phyloP scores from a whole-genome alignment of 1,140 invertebrate species.

The Ruditapes philippinarum region DNA sequence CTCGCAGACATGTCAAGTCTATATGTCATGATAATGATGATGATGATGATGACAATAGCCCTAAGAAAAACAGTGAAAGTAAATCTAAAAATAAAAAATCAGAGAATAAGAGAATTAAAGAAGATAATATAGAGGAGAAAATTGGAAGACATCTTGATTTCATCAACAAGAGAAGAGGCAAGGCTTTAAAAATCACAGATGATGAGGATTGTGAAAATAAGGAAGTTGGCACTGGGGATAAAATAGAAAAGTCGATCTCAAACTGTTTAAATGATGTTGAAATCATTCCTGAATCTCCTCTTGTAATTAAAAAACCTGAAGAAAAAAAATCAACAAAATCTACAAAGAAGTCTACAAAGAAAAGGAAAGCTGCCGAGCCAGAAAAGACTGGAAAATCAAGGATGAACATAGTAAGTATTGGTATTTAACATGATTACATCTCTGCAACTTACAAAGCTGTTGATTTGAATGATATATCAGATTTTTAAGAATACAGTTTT shows the following conservation, averaged over 20 bases:
- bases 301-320: neutral
- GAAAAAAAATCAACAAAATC: constrained; percentile 1
- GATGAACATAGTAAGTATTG: constrained; percentile 8
- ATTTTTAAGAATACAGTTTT: too few relatives aligned
- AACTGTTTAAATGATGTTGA: neutral
- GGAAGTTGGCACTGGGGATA: neutral
- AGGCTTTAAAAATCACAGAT: neutral
- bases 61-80: neutral
- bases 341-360: constrained; percentile 46
- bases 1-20: neutral
- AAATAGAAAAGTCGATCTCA: neutral
- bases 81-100: neutral
- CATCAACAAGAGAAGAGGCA: constrained; percentile 2
- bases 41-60: neutral
- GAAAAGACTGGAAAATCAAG: neutral
- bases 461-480: too few relatives aligned
- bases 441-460: too few relatives aligned
- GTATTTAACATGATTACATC: too few relatives aligned
- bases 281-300: neutral
- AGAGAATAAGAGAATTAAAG: neutral
- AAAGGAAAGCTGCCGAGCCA: constrained; percentile 13
- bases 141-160: neutral
- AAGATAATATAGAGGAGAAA: neutral
- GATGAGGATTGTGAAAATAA: neutral
- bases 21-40: neutral